Percentiles rank a stretch among this genome's conserved stretches.
Evolutionary conservation across 2,797 vertebrate genomes (phyloP).

Genomic region (Typhlichthys subterraneus): DNA sequence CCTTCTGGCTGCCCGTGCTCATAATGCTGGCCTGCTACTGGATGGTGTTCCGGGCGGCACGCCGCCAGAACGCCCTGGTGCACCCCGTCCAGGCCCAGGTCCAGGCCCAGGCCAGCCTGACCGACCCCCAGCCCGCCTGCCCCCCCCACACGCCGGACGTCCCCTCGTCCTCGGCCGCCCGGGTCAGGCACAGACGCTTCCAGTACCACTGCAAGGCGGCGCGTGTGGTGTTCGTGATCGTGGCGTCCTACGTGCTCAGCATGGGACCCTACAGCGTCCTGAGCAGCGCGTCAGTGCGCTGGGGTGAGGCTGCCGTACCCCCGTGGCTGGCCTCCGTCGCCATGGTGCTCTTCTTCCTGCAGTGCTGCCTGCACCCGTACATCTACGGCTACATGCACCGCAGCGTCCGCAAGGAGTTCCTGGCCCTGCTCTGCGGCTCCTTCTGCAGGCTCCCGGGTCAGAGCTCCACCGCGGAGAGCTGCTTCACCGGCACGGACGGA

Average conservation of each 20-base stretch:
- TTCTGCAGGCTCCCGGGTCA: slow-evolving; percentile 75
- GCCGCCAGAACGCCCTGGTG: slow-evolving; percentile 86
- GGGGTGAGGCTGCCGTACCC: slow-evolving; percentile 68
- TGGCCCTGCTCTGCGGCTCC: slow-evolving; percentile 79
- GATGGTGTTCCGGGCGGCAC: slow-evolving; percentile 87
- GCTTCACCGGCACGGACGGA: slow-evolving; percentile 80
- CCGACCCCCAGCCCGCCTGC: slow-evolving; percentile 44
- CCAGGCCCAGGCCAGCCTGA: slow-evolving; percentile 15
- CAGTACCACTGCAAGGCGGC: slow-evolving; percentile 90
- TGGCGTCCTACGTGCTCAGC: slow-evolving; percentile 87
- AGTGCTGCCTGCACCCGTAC: slow-evolving; percentile 89
- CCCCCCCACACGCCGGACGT: slow-evolving; percentile 52
- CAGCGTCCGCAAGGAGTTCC: slow-evolving; percentile 86
- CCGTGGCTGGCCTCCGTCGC: slow-evolving; percentile 83
- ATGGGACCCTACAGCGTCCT: slow-evolving; percentile 88
- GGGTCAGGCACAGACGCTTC: slow-evolving; percentile 77
- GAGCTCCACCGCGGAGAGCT: slow-evolving; percentile 77
- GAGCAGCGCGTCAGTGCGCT: slow-evolving; percentile 80
- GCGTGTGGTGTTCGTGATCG: slow-evolving; percentile 87
- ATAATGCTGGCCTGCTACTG: slow-evolving; percentile 89
- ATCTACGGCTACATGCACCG: slow-evolving; percentile 92
- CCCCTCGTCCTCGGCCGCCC: slow-evolving; percentile 55
- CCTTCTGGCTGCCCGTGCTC: slow-evolving; percentile 84
- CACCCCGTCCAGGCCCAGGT: slow-evolving; percentile 77
- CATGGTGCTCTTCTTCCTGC: slow-evolving; percentile 87